Conservation (phyloP, 2,797 vertebrate genomes). For the Semotilus atromaculatus region DNA sequence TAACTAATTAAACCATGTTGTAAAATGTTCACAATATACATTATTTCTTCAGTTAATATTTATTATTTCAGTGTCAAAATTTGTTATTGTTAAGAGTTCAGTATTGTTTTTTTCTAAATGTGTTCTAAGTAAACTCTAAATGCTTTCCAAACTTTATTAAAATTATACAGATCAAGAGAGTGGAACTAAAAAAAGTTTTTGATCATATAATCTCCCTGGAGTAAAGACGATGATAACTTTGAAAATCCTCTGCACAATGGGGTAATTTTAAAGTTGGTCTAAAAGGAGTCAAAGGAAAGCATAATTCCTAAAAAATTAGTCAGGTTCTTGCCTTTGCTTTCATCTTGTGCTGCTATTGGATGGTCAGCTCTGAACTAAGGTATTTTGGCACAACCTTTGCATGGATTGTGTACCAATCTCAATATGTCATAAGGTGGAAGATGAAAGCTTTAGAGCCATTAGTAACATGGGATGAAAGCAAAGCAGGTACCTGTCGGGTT, state of each 20-base stretch:
- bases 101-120: background rate
- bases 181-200: constrained; percentile 4
- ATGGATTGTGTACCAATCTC: constrained; percentile 29
- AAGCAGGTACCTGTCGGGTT: constrained; percentile 9
- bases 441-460: constrained; percentile 40
- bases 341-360: constrained; percentile 33
- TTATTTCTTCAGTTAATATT: background rate
- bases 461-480: constrained; percentile 29
- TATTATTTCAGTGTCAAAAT: background rate
- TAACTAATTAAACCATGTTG: background rate
- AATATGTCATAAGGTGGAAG: constrained; percentile 23
- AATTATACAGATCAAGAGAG: constrained; percentile 13
- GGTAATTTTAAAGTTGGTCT: constrained; percentile 13
- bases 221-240: constrained; percentile 36
- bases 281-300: constrained; percentile 29
- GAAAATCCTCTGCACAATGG: constrained; percentile 23
- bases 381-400: constrained; percentile 30
- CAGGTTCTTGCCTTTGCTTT: constrained; percentile 21
- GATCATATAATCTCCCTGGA: constrained; percentile 15
- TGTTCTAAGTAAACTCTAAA: background rate
- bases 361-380: constrained; percentile 31
- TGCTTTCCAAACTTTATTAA: constrained; percentile 16
- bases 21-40: background rate
- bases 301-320: constrained; percentile 26
- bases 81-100: background rate